phyloP scores from a whole-genome alignment of 2,797 vertebrate genomes.

The Luscinia luscinia region DNA sequence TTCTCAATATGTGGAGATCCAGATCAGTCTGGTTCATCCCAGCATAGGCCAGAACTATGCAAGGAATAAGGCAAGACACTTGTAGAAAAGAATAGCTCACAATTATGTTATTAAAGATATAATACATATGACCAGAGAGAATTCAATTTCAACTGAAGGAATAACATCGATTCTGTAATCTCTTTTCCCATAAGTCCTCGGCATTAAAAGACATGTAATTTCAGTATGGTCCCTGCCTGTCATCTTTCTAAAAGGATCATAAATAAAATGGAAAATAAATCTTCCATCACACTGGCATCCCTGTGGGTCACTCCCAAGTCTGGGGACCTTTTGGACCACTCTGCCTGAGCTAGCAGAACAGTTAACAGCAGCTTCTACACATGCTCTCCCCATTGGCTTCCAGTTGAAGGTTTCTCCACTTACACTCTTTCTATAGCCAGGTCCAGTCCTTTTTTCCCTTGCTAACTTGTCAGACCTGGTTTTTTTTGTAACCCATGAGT shows the following conservation, averaged over 20 bases:
- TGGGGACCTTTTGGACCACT: not conserved
- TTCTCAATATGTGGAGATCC: not conserved
- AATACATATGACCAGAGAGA: not conserved
- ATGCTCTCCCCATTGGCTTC: not conserved
- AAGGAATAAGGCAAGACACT: not conserved
- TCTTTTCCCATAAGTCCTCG: not conserved
- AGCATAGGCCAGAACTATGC: not conserved
- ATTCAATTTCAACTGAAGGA: not conserved
- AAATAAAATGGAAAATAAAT: not conserved
- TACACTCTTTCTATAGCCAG: not conserved
- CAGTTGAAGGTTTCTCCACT: not conserved
- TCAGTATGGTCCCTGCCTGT: not conserved
- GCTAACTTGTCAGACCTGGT: not conserved
- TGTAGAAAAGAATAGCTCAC: not conserved
- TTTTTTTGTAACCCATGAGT: not conserved
- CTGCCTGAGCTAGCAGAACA: not conserved
- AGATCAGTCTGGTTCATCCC: not conserved
- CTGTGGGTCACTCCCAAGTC: not conserved
- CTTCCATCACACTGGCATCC: not conserved
- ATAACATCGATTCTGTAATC: slow-evolving; percentile 6
- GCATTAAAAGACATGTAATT: not conserved
- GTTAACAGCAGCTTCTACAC: not conserved
- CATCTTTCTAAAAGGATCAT: slow-evolving; percentile 25
- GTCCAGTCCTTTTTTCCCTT: not conserved
- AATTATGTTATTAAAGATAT: not conserved